These are phyloP conservation scores for Peromyscus aztecus DNA, from an alignment of 2,797 vertebrate species.

Conservation along the genomic window DNA sequence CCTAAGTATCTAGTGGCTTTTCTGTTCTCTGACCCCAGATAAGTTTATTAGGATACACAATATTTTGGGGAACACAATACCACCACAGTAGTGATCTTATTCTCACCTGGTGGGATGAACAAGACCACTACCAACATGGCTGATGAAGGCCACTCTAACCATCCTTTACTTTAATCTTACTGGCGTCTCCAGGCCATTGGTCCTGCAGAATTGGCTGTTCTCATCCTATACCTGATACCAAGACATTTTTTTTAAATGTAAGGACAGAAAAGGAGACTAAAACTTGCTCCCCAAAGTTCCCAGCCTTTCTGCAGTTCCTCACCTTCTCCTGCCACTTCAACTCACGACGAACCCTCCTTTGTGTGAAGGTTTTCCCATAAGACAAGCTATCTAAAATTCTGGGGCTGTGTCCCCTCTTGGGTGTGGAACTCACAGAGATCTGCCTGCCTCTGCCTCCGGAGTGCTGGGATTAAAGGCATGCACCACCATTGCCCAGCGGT, in stretches of 20 bases:
- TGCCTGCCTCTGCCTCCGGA: too few species aligned
- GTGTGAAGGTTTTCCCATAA: not conserved
- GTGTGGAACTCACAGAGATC: too few species aligned
- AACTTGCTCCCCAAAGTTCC: not conserved
- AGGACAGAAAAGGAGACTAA: not conserved
- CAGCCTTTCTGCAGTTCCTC: not conserved
- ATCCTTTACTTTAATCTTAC: not conserved
- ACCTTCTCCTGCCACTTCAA: too few species aligned
- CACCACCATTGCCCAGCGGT: rapidly evolving
- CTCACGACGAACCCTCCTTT: not conserved
- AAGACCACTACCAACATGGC: not conserved
- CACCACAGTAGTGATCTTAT: not conserved
- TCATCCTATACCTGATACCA: not conserved
- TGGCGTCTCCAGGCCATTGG: not conserved
- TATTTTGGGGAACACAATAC: too few species aligned
- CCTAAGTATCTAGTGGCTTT: too few species aligned
- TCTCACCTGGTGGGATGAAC: not conserved
- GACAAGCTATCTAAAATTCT: not conserved
- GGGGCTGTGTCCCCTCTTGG: not conserved
- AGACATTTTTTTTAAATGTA: not conserved
- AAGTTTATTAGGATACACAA: too few species aligned
- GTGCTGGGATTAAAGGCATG: too few species aligned
- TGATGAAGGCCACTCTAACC: not conserved
- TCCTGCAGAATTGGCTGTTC: not conserved
- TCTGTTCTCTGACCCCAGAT: too few species aligned